phyloP scores from a whole-genome alignment of 2,113 vertebrate genomes.

The Ceyx cyanopectus region DNA sequence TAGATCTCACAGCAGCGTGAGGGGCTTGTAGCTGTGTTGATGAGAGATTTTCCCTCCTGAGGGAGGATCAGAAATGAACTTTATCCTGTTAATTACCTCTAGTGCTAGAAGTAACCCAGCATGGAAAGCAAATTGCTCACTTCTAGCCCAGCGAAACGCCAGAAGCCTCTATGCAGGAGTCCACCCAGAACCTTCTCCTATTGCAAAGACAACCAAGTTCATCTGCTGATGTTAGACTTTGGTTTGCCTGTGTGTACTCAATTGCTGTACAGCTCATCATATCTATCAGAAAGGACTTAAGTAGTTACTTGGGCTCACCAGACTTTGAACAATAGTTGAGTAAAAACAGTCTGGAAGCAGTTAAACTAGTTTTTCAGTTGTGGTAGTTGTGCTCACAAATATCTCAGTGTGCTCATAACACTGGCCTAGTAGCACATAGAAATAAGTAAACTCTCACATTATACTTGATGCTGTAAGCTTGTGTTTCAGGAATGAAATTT shows the following conservation, averaged over 20 bases:
- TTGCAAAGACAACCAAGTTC: neutral
- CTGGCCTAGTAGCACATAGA: neutral
- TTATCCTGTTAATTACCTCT: neutral
- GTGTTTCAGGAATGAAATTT: neutral
- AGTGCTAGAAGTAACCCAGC: neutral
- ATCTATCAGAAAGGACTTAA: neutral
- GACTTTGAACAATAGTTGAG: neutral
- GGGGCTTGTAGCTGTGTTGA: neutral
- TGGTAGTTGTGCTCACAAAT: neutral
- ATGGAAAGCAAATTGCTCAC: neutral
- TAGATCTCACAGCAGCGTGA: neutral
- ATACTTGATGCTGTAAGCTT: neutral
- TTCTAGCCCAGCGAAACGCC: neutral
- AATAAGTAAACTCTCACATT: neutral
- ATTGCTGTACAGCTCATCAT: neutral
- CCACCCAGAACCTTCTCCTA: neutral
- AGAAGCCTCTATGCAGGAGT: neutral
- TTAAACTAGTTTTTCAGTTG: neutral
- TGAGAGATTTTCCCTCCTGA: neutral
- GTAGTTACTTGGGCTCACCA: neutral
- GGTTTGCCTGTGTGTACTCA: neutral
- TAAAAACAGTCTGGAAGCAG: neutral
- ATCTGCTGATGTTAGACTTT: neutral
- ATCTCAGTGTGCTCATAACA: neutral
- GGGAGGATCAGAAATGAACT: accelerated